phyloP scores from a whole-genome alignment of 1,140 invertebrate species.

The Platyscapa corneri region DNA sequence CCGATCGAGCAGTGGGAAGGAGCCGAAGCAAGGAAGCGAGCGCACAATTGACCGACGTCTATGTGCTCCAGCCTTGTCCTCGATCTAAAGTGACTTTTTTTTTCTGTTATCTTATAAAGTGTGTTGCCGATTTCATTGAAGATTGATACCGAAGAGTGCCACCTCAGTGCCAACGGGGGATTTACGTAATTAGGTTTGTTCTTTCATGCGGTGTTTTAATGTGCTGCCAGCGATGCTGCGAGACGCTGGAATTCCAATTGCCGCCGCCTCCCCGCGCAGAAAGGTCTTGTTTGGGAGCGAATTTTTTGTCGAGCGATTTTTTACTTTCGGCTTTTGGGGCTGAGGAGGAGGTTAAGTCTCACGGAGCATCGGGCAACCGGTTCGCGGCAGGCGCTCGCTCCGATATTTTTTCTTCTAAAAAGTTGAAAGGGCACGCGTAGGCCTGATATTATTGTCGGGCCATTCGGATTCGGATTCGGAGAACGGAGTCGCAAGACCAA shows the following conservation, averaged over 20 bases:
- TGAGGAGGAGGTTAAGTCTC: background rate
- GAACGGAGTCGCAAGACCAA: too few relatives aligned
- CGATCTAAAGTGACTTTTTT: background rate
- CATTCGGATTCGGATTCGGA: background rate
- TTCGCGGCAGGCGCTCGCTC: constrained; percentile 10
- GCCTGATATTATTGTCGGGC: too few relatives aligned
- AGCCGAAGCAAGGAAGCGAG: background rate
- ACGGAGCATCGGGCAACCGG: constrained; percentile 11
- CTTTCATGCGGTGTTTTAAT: background rate
- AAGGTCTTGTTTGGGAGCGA: too few relatives aligned
- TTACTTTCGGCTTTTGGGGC: background rate
- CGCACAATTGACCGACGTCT: background rate
- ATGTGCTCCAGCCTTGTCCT: background rate
- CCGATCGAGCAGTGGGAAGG: background rate
- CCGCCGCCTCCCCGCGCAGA: background rate
- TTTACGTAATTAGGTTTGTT: constrained; percentile 44
- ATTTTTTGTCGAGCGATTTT: background rate
- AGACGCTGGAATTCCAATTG: background rate
- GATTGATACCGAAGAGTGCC: background rate
- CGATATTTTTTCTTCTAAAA: background rate
- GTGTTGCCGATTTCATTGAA: background rate
- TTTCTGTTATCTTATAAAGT: constrained; percentile 7
- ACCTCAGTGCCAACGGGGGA: constrained; percentile 24
- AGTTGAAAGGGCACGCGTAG: background rate
- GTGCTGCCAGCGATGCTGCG: background rate